Evolutionary conservation across 2,797 vertebrate genomes (phyloP).

Genomic region (Pipistrellus nathusii): DNA sequence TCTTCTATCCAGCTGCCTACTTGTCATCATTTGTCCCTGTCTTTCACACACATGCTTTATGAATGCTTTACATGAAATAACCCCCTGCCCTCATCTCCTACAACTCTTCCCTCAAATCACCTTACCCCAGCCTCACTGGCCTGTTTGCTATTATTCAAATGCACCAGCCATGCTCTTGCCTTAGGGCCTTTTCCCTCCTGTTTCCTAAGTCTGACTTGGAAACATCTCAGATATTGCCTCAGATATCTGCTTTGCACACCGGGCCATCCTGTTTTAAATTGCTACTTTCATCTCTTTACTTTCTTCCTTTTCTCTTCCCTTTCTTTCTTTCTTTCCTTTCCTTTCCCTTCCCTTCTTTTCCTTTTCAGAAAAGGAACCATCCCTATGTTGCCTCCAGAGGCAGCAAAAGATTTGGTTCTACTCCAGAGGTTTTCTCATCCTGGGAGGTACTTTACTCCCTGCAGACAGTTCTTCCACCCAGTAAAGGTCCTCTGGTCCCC

Average conservation of each 20-base stretch:
- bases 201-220: not conserved
- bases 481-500: not conserved
- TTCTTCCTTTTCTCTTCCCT: not conserved
- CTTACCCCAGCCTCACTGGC: not conserved
- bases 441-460: not conserved
- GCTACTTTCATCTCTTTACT: not conserved
- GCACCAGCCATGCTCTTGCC: not conserved
- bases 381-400: not conserved
- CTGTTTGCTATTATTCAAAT: not conserved
- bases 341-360: not conserved
- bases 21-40: not conserved
- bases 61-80: not conserved
- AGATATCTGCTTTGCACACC: not conserved
- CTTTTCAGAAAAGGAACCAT: not conserved
- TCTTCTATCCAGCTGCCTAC: not conserved
- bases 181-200: not conserved
- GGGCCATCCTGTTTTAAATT: not conserved
- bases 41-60: not conserved
- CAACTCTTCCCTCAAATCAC: rapidly evolving
- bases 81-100: not conserved
- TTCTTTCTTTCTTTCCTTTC: not conserved
- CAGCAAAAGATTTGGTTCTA: not conserved
- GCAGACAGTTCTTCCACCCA: not conserved
- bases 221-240: not conserved
- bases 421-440: not conserved